Percentiles rank a stretch among this genome's conserved stretches.
Evolutionary conservation across 2,113 vertebrate genomes (phyloP).

Genomic region (Xerus inauris): DNA sequence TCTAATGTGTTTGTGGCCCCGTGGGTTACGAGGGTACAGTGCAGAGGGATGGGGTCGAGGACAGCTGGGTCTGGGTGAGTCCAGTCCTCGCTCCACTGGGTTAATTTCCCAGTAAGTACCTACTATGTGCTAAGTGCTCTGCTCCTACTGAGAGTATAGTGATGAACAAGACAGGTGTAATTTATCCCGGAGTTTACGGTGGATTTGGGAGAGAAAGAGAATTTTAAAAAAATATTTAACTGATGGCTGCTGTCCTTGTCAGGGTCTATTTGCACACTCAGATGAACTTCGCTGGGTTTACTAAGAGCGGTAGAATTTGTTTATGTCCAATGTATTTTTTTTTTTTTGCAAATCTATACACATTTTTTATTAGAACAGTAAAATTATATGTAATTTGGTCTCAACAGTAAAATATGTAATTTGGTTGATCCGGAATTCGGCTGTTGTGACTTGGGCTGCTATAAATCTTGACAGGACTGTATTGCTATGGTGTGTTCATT

Average conservation of each 20-base stretch:
- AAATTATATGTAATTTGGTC: no score
- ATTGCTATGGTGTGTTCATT: no score
- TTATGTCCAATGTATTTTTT: not conserved
- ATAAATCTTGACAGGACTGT: no score
- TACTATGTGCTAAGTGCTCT: not conserved
- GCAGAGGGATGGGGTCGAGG: no score
- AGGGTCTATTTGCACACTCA: not conserved
- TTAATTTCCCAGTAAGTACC: not conserved
- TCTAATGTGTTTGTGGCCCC: not conserved
- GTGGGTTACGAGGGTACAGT: not conserved
- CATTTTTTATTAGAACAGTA: no score
- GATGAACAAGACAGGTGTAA: not conserved
- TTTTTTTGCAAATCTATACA: no score
- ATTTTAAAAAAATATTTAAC: not conserved
- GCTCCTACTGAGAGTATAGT: not conserved
- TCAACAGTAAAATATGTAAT: no score
- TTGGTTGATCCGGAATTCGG: no score
- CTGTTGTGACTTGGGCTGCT: no score
- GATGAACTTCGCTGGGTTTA: not conserved
- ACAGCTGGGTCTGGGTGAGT: no score
- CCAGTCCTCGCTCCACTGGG: no score
- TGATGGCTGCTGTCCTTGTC: not conserved
- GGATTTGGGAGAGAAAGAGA: not conserved
- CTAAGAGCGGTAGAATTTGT: not conserved
- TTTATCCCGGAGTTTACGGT: not conserved